Base-by-base conservation (phyloP, 2,797 vertebrate genomes). In the Hippocampus kuda region DNA sequence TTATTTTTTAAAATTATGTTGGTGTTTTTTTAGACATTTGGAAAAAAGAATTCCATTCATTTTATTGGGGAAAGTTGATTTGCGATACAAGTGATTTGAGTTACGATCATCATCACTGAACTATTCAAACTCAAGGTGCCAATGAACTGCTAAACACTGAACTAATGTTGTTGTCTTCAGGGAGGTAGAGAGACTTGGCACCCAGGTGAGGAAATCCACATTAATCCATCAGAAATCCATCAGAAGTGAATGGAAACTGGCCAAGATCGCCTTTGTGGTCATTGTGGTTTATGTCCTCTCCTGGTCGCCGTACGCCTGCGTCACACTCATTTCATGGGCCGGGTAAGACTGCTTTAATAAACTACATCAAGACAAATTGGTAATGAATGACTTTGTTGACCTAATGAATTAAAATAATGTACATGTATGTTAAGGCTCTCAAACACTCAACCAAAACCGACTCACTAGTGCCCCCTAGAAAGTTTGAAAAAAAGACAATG, bases 231-330 rank as follows among this genome's bases (percentile, higher is more conserved):
- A 91, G 73, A 92, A 90, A 71, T 89, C 90, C 62, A 86, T 95
- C 42, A 92, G 76, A 79, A 94, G 82, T 51, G 93, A 95, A 64
- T 95, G 94, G 94, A 94, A 93, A 78, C 72, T 95, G 88, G 94
- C 93, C 65, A 95, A 95, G 83, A 92, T 95, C 8, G 93, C 93
- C 11, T 93, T 94, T 66, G 90, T 95, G 41, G 90, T 91, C 76
- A 94, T 95, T 61, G 77, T 94, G 67, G 93, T 95, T 30, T 95
- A 87, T 71, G 94, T 95, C 59, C 83, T 94, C 66, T 95, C 93
- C 71, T 96, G 94, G 94, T 92, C 93, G 44, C 93, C 94, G 0
- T 94, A 95, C 38, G 93, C 94, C 69, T 94, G 92, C 66, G 92
- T 96, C 75, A 93, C 94, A 20, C 75, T 96, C 74, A 92, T 95